Conservation (phyloP, 2,797 vertebrate genomes). For the Leontocebus nigricollis region DNA sequence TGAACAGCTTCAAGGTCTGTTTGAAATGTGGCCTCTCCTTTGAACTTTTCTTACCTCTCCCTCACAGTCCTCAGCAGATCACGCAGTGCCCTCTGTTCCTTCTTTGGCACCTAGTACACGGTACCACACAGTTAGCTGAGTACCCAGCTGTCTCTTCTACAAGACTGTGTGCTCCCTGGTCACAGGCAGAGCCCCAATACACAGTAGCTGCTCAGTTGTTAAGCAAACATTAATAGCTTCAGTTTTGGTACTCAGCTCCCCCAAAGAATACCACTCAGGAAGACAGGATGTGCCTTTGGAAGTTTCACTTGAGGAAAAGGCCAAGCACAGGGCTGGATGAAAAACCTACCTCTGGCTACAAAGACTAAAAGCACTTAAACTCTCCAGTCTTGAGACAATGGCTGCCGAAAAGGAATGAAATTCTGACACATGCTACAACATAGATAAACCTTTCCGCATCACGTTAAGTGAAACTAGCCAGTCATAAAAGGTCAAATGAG, state of each 20-base stretch:
- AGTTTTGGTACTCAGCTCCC: background rate
- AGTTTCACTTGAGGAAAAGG: background rate
- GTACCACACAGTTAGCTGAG: background rate
- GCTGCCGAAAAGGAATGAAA: background rate
- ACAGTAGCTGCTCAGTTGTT: background rate
- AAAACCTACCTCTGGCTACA: conserved; percentile 20
- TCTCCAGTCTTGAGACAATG: background rate
- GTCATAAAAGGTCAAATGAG: background rate
- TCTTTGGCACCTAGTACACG: background rate
- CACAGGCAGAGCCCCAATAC: background rate
- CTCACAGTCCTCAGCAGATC: background rate
- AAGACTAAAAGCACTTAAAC: conserved; percentile 23
- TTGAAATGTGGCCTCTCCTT: conserved; percentile 1
- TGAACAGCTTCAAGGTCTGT: background rate
- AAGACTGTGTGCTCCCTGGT: background rate
- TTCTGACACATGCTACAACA: background rate
- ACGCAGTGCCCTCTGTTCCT: background rate
- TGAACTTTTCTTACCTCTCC: background rate
- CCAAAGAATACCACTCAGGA: background rate
- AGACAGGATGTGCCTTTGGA: background rate
- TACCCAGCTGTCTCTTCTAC: background rate
- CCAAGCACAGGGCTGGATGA: background rate
- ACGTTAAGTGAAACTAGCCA: background rate
- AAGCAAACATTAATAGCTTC: background rate
- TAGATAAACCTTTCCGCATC: background rate